phyloP scores from a whole-genome alignment of 2,797 vertebrate species.

The Hydrolagus colliei region DNA sequence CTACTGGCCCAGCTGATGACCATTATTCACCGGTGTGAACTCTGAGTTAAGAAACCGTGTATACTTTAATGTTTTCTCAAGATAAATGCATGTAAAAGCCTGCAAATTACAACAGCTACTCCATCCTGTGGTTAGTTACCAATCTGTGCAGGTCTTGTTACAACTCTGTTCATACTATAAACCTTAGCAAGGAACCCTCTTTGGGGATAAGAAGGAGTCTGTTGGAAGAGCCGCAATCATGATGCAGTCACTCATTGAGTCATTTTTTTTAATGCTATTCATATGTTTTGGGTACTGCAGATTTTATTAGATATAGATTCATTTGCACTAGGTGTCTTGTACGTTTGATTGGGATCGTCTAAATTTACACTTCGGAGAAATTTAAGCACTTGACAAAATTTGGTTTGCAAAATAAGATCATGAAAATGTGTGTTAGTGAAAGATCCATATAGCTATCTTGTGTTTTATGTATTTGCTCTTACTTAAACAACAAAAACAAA shows the following conservation, averaged over 20 bases:
- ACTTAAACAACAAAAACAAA: too few relatives aligned
- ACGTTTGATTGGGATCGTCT: not conserved
- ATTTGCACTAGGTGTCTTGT: not conserved
- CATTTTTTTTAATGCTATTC: too few relatives aligned
- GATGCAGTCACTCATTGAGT: too few relatives aligned
- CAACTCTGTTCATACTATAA: not conserved
- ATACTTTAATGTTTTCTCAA: not conserved
- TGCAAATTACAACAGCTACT: not conserved
- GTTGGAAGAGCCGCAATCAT: not conserved
- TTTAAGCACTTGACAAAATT: not conserved
- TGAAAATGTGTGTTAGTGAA: too few relatives aligned
- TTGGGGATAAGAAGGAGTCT: not conserved
- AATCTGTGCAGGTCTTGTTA: constrained; percentile 5
- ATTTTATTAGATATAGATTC: too few relatives aligned
- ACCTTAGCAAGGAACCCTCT: not conserved
- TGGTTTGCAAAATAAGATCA: not conserved
- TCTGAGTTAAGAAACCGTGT: not conserved
- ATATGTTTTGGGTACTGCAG: too few relatives aligned
- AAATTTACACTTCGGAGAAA: not conserved
- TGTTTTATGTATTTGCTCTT: too few relatives aligned
- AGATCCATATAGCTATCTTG: too few relatives aligned
- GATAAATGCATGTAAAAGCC: not conserved
- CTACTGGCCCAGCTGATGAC: not conserved
- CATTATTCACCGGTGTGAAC: not conserved
- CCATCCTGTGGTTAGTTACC: not conserved